A percentile compares a stretch with the other conserved stretches of the same genome.
Conservation (phyloP, 2,113 vertebrate genomes). For the Pandion haliaetus region DNA sequence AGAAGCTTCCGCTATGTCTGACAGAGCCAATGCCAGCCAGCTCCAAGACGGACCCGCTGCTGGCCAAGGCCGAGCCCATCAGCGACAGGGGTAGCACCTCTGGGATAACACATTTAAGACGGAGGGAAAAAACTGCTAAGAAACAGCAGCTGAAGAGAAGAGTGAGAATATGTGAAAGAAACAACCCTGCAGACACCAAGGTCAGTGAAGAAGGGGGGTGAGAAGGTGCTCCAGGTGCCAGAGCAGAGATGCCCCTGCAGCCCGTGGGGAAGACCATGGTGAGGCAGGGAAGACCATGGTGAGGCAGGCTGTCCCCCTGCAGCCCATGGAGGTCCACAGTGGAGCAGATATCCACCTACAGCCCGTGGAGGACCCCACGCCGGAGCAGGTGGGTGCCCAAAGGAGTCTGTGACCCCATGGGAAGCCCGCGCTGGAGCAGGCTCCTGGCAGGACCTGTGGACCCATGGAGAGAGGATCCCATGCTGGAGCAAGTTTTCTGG, state of each 20-base stretch:
- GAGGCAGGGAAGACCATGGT: neutral
- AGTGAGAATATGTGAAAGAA: neutral
- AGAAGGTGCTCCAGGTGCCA: neutral
- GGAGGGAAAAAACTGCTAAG: too few relatives aligned
- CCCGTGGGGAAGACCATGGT: neutral
- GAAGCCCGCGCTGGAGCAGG: neutral
- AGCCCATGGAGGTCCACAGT: neutral
- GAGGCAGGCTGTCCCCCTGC: neutral
- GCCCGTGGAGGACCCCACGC: neutral
- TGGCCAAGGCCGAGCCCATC: fast-evolving
- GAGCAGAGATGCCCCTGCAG: neutral
- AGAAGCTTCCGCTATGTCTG: neutral
- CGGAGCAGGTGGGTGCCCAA: neutral
- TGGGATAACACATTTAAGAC: neutral
- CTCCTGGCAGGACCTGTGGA: neutral
- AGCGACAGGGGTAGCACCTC: fast-evolving
- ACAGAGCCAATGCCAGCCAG: fast-evolving
- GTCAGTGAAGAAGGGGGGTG: neutral
- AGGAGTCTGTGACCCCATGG: neutral
- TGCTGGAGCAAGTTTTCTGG: neutral
- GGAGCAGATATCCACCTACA: neutral
- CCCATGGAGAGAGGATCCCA: neutral
- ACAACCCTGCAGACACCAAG: neutral
- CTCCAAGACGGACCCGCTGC: fast-evolving
- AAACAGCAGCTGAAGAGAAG: neutral